Evolutionary conservation across 2,113 vertebrate genomes (phyloP).

Genomic region (Microtus richardsoni): DNA sequence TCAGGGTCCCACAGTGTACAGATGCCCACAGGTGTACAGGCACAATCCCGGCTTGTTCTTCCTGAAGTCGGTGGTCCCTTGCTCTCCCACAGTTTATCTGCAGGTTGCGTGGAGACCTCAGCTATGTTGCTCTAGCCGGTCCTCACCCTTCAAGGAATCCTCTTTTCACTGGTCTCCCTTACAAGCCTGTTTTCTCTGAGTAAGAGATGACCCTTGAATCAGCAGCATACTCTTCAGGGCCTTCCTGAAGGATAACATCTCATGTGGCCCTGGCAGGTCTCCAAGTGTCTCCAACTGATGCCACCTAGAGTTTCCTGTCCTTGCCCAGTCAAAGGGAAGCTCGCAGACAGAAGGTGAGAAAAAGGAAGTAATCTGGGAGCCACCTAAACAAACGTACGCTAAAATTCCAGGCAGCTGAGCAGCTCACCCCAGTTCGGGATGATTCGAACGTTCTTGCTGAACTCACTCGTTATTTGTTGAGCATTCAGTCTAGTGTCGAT

Average conservation of each 20-base stretch:
- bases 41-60: neutral
- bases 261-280: neutral
- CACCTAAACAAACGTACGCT: neutral
- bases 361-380: neutral
- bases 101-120: neutral
- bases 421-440: neutral
- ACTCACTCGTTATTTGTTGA: constrained; percentile 42
- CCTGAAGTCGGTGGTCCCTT: neutral
- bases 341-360: neutral
- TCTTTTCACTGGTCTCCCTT: neutral
- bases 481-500: neutral
- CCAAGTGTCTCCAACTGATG: neutral
- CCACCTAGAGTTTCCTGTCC: constrained; percentile 21
- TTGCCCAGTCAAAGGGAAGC: neutral
- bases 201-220: constrained; percentile 22
- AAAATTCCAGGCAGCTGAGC: neutral
- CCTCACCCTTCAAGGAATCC: neutral
- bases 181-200: neutral
- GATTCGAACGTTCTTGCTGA: constrained; percentile 60
- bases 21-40: neutral
- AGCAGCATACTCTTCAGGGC: neutral
- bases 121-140: neutral
- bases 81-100: neutral
- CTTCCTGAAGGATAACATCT: neutral
- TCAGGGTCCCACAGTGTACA: neutral